Base-by-base conservation (phyloP, 2,888 invertebrate species). In the Crioceris asparagi region DNA sequence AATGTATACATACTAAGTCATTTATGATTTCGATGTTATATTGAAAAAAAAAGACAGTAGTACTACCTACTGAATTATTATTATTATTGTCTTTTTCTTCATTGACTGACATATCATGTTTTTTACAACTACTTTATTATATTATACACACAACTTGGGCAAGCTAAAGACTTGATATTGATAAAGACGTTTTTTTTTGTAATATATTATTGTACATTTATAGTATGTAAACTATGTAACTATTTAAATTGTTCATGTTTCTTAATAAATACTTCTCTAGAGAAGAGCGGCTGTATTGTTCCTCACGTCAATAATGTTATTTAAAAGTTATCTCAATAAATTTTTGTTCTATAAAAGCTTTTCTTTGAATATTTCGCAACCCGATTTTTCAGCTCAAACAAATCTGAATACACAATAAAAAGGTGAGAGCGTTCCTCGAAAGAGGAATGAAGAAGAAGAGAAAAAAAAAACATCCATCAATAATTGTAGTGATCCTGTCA, bases 151-250 rank as follows among this genome's bases (percentile, higher is more conserved):
- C 53, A 56, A 16, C 56, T 55, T 58, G 56, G 56, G 56, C 58
- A 59, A 58, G 56, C 59, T 59, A 59, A 61, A 61, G 60, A 61
- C 60, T 61, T 61, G 58, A 54, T 52, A 55, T 52, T 57, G 52
- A 59, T 60, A 54, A 61, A 61, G 58, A 60, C 60, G 57, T 59
- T 62, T 29, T n/a, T n/a, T n/a, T n/a, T 63, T 62, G 62, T 64
- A 62, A 61, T 60, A 61, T 60, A 63, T 62, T n/a, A 49, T 51
- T 62, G 54, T 62, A 64, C 60, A 64, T 63, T 62, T 57, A 55
- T 61, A 60, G 58, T 51, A 55, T 60, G 57, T 57, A 59, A n/a
- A 58, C 53, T 59, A 55, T 61, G 62, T 62, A 61, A 59, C 57
- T 62, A 60, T 59, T 58, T 58, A 54, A 59, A 55, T 56, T 61